Evolutionary conservation across 2,888 invertebrate species (phyloP), one percentile per base, ranked within the genome.

Genomic region (Pardosa pseudoannulata): DNA sequence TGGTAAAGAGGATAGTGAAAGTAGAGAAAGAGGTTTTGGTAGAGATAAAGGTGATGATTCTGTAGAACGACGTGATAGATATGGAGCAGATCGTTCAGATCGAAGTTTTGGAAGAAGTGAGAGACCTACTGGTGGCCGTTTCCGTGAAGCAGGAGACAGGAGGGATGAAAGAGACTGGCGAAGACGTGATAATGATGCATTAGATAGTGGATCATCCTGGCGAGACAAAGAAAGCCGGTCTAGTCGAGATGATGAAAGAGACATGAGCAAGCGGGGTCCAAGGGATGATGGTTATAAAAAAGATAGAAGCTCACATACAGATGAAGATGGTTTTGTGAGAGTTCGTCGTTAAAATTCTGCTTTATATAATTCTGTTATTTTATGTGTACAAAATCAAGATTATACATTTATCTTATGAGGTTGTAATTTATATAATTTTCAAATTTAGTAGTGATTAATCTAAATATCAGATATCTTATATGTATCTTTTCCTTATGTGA

Each of bases 261-360:
- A n/a, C n/a, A 31, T 56, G 27, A 72, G 72, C 6, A 74, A 39
- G 32, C 50, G 19, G 16, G 71, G 50, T 29, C 62, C 82, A 23
- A 16, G 50, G 64, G 85, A 79, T 39, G 62, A 67, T 9, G 39
- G 41, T n/a, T 62, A 41, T 29, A 16, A 39, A 32, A 23, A 23
- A 11, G 85, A 83, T 36, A 65, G 39, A 23, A 27, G 70, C n/a
- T 31, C 23, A 19, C 65, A 79, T 64, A 41, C 19, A 27, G 85
- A 86, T 39, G 85, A 83, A 27, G 76, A 86, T 19, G 85, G 85
- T 9, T 86, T 86, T 41, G 32, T 50, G 11, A 67, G 28, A 79
- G 85, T 86, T 29, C 62, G 79, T 27, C 79, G 85, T 56, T 86
- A 85, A 62, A 23, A 27, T 0, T 62, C 1, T 50, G 50, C n/a